These are phyloP conservation scores for Conus ventricosus DNA, from an alignment of 1,140 invertebrate genomes.

Conservation along the genomic window DNA sequence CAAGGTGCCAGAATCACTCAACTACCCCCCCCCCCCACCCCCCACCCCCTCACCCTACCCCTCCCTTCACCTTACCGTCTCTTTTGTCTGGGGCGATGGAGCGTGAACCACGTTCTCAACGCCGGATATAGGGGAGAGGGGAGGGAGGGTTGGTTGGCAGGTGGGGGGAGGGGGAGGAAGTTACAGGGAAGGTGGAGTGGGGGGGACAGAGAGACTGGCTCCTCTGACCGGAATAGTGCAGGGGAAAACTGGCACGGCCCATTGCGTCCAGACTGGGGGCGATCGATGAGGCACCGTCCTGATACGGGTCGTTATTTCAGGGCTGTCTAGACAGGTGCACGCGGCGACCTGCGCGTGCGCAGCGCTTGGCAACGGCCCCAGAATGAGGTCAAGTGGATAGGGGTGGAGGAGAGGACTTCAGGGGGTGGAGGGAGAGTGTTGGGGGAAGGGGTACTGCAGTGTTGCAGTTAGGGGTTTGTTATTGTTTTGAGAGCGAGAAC, in stretches of 20 bases:
- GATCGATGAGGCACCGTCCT: neutral
- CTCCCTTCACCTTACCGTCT: neutral
- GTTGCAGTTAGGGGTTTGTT: too few relatives aligned
- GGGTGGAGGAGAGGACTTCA: neutral
- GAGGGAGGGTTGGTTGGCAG: too few relatives aligned
- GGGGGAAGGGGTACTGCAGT: too few relatives aligned
- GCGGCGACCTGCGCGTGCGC: neutral
- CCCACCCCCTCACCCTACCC: neutral
- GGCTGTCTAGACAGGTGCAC: slow-evolving; percentile 8
- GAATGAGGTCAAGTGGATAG: neutral
- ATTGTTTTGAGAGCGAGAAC: too few relatives aligned
- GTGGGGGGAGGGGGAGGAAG: too few relatives aligned
- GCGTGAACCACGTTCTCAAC: neutral
- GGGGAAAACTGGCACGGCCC: neutral
- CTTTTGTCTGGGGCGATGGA: neutral
- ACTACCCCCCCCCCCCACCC: neutral
- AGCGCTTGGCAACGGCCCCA: neutral
- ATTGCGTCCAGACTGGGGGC: neutral
- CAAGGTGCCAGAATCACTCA: too few relatives aligned
- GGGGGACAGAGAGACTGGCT: neutral
- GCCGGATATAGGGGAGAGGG: neutral
- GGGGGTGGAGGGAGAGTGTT: too few relatives aligned
- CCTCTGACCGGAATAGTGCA: neutral
- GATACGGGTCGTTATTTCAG: neutral
- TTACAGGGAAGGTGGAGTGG: too few relatives aligned